A percentile compares a stretch with the other conserved stretches of the same genome.
These are phyloP conservation scores for Mionectes olivaceus DNA, from an alignment of 2,797 vertebrate species.

Conservation along the genomic window DNA sequence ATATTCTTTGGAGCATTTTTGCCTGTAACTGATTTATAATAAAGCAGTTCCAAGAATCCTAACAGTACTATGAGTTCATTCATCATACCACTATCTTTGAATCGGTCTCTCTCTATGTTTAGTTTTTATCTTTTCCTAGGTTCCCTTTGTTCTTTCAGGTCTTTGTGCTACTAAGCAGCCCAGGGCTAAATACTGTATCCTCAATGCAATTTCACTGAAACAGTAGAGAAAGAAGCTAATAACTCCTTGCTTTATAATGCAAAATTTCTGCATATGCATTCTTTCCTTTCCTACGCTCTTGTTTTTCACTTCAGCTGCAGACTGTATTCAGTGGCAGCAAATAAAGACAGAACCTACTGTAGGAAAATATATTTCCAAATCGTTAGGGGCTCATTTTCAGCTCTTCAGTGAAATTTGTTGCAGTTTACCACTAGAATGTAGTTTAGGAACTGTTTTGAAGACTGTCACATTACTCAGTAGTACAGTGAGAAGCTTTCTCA, in stretches of 20 bases:
- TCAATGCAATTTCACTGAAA: not conserved
- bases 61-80: not conserved
- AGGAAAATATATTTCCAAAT: constrained; percentile 42
- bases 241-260: not conserved
- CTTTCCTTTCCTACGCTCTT: not conserved
- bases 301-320: not conserved
- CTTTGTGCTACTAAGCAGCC: not conserved
- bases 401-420: constrained; percentile 22
- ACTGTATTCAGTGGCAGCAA: not conserved
- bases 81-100: not conserved
- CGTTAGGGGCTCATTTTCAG: constrained; percentile 31
- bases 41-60: not conserved
- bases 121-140: not conserved
- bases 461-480: not conserved
- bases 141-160: not conserved
- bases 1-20: constrained; percentile 29
- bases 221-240: not conserved
- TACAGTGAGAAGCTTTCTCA: constrained; percentile 3
- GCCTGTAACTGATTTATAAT: not conserved
- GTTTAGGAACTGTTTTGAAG: constrained; percentile 19
- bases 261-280: not conserved
- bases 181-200: not conserved
- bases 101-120: not conserved
- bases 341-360: not conserved
- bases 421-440: constrained; percentile 8